Conservation (phyloP, 1,140 invertebrate species). For the Brachionus paranguensis region DNA sequence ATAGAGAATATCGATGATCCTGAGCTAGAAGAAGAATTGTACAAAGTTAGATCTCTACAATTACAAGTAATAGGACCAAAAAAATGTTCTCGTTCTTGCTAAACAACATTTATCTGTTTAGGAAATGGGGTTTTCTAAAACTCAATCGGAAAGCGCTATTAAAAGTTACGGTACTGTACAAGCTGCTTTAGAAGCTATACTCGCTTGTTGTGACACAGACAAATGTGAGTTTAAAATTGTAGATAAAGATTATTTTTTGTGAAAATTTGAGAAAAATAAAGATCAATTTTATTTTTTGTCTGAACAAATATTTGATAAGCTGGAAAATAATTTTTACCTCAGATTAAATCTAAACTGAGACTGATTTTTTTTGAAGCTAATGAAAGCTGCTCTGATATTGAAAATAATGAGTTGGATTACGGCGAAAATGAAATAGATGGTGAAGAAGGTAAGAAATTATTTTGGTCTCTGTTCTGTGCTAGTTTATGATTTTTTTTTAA, state of each 20-base stretch:
- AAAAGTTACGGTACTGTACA: constrained; percentile 55
- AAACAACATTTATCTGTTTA: background rate
- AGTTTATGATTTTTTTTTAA: background rate
- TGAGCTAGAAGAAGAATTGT: constrained; percentile 55
- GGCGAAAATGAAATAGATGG: constrained; percentile 54
- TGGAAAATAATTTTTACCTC: too few species aligned
- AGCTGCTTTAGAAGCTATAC: constrained; percentile 55
- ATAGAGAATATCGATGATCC: constrained; percentile 58
- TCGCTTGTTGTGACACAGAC: constrained; percentile 45
- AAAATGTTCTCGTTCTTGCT: background rate
- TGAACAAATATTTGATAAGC: background rate
- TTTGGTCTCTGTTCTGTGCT: background rate
- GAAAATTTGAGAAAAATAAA: background rate
- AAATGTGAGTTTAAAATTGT: constrained; percentile 5
- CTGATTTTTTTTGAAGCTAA: background rate
- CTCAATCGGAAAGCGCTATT: constrained; percentile 55
- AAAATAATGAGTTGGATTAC: constrained; percentile 47
- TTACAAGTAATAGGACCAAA: constrained; percentile 49
- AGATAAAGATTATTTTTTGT: background rate
- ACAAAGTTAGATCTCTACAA: constrained; percentile 54
- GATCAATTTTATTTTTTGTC: background rate
- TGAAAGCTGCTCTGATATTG: constrained; percentile 36
- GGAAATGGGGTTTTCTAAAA: constrained; percentile 58
- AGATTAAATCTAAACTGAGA: background rate
- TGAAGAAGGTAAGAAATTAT: constrained; percentile 53